phyloP scores from a whole-genome alignment of 2,888 invertebrate genomes.

The Drosophila lutescens region DNA sequence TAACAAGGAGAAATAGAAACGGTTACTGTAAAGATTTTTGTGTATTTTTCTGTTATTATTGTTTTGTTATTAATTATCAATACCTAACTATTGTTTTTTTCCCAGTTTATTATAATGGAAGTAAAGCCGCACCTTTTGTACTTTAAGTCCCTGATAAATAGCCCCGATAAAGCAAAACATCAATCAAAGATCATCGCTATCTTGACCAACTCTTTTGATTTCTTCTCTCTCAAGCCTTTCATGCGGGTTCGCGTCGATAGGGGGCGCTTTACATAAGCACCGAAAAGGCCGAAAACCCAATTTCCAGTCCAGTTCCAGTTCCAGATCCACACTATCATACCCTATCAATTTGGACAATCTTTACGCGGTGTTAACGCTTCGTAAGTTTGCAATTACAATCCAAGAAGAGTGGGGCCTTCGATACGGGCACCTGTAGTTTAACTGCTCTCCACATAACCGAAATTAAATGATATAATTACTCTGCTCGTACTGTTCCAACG shows the following conservation, averaged over 20 bases:
- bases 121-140: slow-evolving; percentile 9
- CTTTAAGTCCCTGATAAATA: slow-evolving; percentile 45
- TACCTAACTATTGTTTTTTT: neutral
- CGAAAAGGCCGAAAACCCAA: slow-evolving; percentile 1
- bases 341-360: slow-evolving; percentile 71
- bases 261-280: slow-evolving; percentile 17
- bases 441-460: slow-evolving; percentile 36
- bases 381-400: slow-evolving; percentile 61
- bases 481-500: slow-evolving; percentile 32
- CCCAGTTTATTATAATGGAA: neutral
- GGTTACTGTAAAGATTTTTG: too few species aligned
- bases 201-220: slow-evolving; percentile 9
- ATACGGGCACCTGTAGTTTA: slow-evolving; percentile 25
- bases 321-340: slow-evolving; percentile 22
- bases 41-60: too few species aligned
- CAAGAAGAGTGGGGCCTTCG: neutral
- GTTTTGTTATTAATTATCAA: too few species aligned
- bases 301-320: slow-evolving; percentile 25
- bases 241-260: slow-evolving; percentile 9
- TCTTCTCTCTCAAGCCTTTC: neutral
- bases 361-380: slow-evolving; percentile 74
- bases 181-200: slow-evolving; percentile 47
- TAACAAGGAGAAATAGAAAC: neutral
- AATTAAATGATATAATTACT: slow-evolving; percentile 74
- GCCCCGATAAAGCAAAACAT: slow-evolving; percentile 50